Evolutionary conservation across 2,797 vertebrate species (phyloP).

Genomic region (Xyrichtys novacula): DNA sequence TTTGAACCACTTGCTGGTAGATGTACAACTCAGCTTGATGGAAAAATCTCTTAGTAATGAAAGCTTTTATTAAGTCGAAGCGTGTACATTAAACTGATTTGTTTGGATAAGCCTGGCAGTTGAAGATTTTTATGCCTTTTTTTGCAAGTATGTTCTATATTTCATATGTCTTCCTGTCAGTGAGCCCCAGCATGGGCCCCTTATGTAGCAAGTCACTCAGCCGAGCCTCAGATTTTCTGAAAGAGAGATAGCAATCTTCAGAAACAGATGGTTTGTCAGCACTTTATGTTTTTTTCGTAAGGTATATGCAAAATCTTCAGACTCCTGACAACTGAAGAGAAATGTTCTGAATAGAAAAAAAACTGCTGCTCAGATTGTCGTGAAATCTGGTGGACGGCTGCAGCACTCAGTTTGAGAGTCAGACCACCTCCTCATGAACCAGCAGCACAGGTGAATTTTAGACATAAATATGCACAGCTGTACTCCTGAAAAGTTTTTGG

Average conservation of each 20-base stretch:
- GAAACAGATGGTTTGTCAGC: neutral
- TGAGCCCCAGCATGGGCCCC: neutral
- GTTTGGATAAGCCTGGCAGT: neutral
- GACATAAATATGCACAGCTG: no score
- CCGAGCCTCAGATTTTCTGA: neutral
- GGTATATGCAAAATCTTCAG: constrained; percentile 1
- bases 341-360: no score
- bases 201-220: neutral
- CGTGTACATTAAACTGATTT: constrained; percentile 33
- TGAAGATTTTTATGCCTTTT: neutral
- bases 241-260: constrained; percentile 2
- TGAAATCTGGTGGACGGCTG: neutral
- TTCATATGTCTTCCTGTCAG: neutral
- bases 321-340: neutral
- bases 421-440: no score
- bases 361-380: neutral
- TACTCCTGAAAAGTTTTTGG: no score
- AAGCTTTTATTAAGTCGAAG: constrained; percentile 49
- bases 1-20: constrained; percentile 65
- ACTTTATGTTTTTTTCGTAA: neutral
- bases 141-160: neutral
- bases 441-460: no score
- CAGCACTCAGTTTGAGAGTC: no score
- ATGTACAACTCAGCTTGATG: constrained; percentile 67
- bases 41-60: constrained; percentile 65